Evolutionary conservation across 2,797 vertebrate genomes (phyloP).

Genomic region (Vespertilio murinus): DNA sequence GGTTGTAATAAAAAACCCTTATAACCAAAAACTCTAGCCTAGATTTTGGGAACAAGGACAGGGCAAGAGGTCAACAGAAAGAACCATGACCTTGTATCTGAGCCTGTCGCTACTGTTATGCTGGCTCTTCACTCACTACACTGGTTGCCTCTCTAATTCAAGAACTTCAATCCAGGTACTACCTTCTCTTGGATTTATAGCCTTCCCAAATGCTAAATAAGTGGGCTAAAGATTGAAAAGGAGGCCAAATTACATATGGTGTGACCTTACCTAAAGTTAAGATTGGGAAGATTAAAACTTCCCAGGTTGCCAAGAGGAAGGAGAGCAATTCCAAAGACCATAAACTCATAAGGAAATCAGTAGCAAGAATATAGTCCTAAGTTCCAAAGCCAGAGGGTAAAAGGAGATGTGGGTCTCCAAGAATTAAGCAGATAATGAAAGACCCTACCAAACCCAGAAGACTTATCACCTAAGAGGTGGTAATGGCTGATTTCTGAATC

Average conservation of each 20-base stretch:
- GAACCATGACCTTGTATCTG: neutral
- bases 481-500: neutral
- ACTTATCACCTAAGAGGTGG: neutral
- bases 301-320: slow-evolving; percentile 11
- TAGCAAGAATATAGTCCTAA: neutral
- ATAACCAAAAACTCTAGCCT: neutral
- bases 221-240: neutral
- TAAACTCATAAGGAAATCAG: neutral
- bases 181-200: neutral
- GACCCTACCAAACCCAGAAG: neutral
- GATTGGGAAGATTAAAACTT: neutral
- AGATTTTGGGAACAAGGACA: neutral
- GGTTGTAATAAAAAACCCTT: neutral
- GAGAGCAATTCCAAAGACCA: neutral
- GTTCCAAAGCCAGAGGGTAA: neutral
- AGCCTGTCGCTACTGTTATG: neutral
- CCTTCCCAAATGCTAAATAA: neutral
- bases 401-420: neutral
- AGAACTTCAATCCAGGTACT: neutral
- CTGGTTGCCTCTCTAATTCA: neutral
- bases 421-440: neutral
- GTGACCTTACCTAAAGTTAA: slow-evolving; percentile 18
- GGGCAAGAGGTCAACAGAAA: neutral
- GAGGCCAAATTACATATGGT: neutral
- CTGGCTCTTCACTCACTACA: neutral